Percentiles rank a stretch among this genome's conserved stretches.
phyloP scores from a whole-genome alignment of 2,797 vertebrate species.

The Diplodus puntazzo region DNA sequence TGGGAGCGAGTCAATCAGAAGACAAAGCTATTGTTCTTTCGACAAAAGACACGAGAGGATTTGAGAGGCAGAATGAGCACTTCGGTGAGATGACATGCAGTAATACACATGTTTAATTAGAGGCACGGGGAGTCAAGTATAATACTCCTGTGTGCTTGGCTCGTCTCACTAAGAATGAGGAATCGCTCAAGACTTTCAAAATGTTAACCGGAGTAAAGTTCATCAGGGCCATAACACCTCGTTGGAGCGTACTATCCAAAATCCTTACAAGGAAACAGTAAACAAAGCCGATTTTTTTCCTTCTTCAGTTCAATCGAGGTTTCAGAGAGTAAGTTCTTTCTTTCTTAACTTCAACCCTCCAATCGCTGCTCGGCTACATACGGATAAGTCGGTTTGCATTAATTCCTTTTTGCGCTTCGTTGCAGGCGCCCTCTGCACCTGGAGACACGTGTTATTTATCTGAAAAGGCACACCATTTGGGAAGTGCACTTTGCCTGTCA shows the following conservation, averaged over 20 bases:
- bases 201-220: conserved; percentile 32
- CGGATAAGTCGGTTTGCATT: conserved; percentile 14
- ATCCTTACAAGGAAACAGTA: conserved; percentile 1
- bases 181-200: conserved; percentile 48
- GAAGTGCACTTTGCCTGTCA: conserved; percentile 58
- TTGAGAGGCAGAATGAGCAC: conserved; percentile 59
- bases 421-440: conserved; percentile 38
- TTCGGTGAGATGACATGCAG: conserved; percentile 66
- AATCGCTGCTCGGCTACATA: conserved; percentile 28
- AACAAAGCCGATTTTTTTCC: background rate
- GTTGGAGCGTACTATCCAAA: conserved; percentile 12
- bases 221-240: conserved; percentile 7
- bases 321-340: conserved; percentile 4
- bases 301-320: conserved; percentile 14
- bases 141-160: conserved; percentile 50
- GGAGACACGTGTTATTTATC: conserved; percentile 50
- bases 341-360: conserved; percentile 1
- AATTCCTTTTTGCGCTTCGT: conserved; percentile 42
- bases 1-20: conserved; percentile 54
- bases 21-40: conserved; percentile 63
- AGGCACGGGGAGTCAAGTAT: conserved; percentile 61
- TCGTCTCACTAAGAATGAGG: conserved; percentile 52
- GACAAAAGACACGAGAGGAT: conserved; percentile 65
- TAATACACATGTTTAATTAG: conserved; percentile 78
- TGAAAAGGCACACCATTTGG: conserved; percentile 39